These are phyloP conservation scores for Pseudochirops corinnae DNA, from an alignment of 2,797 vertebrate genomes.

Conservation along the genomic window DNA sequence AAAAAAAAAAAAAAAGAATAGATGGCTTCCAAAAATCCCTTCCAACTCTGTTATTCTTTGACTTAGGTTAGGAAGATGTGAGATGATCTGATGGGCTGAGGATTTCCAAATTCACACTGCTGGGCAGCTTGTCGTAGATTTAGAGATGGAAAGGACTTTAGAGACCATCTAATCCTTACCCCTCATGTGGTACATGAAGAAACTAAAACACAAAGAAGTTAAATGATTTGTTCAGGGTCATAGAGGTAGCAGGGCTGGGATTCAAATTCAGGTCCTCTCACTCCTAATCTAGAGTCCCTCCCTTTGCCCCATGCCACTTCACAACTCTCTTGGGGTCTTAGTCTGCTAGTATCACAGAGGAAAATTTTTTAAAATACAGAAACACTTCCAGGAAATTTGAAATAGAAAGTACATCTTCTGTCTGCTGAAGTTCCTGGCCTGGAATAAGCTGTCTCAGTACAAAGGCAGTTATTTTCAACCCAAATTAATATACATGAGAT, in stretches of 20 bases:
- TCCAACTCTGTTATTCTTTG: neutral
- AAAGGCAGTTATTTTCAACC: neutral
- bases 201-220: neutral
- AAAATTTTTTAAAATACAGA: neutral
- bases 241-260: neutral
- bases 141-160: neutral
- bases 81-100: neutral
- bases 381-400: neutral
- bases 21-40: neutral
- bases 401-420: neutral
- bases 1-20: too few relatives aligned
- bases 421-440: neutral
- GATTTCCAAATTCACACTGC: neutral
- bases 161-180: neutral
- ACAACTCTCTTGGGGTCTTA: neutral
- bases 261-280: neutral
- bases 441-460: neutral
- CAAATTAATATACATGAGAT: neutral
- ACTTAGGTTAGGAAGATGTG: neutral
- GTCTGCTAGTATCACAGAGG: neutral
- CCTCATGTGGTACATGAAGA: neutral
- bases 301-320: neutral
- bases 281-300: neutral
- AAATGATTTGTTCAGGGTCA: neutral
- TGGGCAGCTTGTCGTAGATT: neutral